Percentiles rank a stretch among this genome's conserved stretches.
Conservation (phyloP, 2,888 invertebrate genomes). For the Amphimallon solstitiale region DNA sequence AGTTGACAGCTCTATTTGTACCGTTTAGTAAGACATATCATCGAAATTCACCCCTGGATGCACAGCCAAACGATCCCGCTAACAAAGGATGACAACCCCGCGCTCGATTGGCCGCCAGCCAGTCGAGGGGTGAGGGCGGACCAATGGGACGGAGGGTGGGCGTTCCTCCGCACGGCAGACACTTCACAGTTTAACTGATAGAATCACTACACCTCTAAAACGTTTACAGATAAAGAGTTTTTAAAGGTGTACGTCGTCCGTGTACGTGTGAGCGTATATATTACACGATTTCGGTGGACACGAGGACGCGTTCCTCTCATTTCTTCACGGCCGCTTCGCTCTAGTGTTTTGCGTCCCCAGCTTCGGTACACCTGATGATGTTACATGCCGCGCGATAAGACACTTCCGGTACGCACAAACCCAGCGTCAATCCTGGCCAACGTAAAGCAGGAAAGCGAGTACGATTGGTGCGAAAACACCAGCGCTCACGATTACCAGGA, state of each 20-base stretch:
- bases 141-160: slow-evolving; percentile 43
- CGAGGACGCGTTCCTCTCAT: neutral
- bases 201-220: slow-evolving; percentile 22
- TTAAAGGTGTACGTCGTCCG: no score
- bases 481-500: slow-evolving; percentile 51
- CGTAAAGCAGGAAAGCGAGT: slow-evolving; percentile 59
- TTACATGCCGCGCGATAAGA: slow-evolving; percentile 2
- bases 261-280: no score
- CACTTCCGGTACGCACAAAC: no score
- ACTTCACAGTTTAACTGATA: slow-evolving; percentile 15
- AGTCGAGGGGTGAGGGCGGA: slow-evolving; percentile 38
- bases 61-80: slow-evolving; percentile 47
- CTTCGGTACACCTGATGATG: slow-evolving; percentile 11
- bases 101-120: slow-evolving; percentile 39
- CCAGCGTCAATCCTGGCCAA: slow-evolving; percentile 57
- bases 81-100: slow-evolving; percentile 45
- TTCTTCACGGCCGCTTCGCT: neutral
- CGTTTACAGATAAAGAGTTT: slow-evolving; percentile 28
- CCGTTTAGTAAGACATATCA: slow-evolving; percentile 53
- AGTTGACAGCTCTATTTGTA: slow-evolving; percentile 58
- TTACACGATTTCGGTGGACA: no score
- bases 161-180: slow-evolving; percentile 36
- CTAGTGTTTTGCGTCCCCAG: no score
- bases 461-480: slow-evolving; percentile 58
- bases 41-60: slow-evolving; percentile 48